These are phyloP conservation scores for Lophochroa leadbeateri DNA, from an alignment of 2,113 vertebrate genomes.

Conservation along the genomic window DNA sequence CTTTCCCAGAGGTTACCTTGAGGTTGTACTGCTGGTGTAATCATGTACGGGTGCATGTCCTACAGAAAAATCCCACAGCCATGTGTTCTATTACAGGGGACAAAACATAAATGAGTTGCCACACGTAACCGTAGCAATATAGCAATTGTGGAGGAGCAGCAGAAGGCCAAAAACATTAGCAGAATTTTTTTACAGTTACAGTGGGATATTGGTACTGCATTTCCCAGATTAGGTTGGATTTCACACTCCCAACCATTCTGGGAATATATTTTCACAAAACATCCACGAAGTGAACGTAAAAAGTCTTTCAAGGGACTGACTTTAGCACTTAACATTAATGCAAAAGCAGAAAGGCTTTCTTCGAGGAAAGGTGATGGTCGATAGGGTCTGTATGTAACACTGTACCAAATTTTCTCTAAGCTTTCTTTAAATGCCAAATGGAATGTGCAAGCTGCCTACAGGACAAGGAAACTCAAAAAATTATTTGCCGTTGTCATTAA, in stretches of 20 bases:
- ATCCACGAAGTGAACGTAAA: background rate
- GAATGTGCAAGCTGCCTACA: background rate
- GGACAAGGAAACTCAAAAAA: background rate
- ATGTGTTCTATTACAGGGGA: background rate
- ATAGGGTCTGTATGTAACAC: rapidly evolving
- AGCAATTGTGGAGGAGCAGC: background rate
- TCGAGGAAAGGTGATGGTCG: background rate
- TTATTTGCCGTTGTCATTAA: background rate
- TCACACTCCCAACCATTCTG: background rate
- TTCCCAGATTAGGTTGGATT: background rate
- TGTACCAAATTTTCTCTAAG: background rate
- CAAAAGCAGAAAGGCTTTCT: background rate
- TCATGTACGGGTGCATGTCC: rapidly evolving
- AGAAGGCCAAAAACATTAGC: background rate
- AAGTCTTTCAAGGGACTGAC: background rate
- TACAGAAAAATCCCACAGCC: background rate
- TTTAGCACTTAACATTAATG: background rate
- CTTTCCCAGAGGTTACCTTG: background rate
- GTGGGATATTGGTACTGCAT: background rate
- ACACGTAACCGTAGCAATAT: rapidly evolving
- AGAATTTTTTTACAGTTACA: background rate
- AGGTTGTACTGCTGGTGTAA: background rate
- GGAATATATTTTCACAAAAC: background rate
- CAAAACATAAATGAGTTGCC: background rate
- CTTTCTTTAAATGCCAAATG: background rate